These are phyloP conservation scores for Aix galericulata DNA, from an alignment of 2,113 vertebrate genomes.

Conservation along the genomic window DNA sequence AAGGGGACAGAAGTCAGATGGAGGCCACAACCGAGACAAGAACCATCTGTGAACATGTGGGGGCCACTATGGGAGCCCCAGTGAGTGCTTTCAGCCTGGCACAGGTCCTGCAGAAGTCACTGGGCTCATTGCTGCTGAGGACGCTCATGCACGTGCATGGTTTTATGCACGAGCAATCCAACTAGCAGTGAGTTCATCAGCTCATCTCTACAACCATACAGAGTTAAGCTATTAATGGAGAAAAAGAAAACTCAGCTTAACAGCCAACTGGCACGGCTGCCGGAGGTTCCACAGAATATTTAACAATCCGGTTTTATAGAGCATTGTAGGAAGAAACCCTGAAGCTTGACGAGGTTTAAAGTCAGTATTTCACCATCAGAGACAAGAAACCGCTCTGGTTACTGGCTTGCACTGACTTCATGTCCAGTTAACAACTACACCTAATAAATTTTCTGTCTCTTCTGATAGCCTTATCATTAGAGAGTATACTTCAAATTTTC, in stretches of 20 bases:
- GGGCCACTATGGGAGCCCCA: neutral
- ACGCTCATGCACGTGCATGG: too few relatives aligned
- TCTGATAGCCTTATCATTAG: neutral
- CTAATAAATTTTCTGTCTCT: neutral
- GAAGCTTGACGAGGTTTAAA: neutral
- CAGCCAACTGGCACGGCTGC: neutral
- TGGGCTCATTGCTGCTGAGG: fast-evolving
- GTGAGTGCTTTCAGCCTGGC: neutral
- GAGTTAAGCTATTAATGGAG: neutral
- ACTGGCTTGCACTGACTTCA: neutral
- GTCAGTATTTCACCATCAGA: neutral
- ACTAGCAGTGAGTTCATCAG: neutral
- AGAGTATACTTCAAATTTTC: neutral
- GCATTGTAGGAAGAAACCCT: neutral
- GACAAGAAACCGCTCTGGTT: neutral
- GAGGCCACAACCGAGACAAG: neutral
- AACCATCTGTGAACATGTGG: neutral
- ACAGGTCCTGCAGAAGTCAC: neutral
- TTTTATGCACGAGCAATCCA: neutral
- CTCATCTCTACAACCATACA: neutral
- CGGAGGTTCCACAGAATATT: neutral
- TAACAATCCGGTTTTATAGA: neutral
- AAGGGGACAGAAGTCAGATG: neutral
- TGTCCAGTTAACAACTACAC: neutral
- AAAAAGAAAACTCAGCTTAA: neutral